Evolutionary conservation across 2,113 vertebrate genomes (phyloP), one percentile per base, ranked within the genome.

Genomic region (Cichladusa arquata): DNA sequence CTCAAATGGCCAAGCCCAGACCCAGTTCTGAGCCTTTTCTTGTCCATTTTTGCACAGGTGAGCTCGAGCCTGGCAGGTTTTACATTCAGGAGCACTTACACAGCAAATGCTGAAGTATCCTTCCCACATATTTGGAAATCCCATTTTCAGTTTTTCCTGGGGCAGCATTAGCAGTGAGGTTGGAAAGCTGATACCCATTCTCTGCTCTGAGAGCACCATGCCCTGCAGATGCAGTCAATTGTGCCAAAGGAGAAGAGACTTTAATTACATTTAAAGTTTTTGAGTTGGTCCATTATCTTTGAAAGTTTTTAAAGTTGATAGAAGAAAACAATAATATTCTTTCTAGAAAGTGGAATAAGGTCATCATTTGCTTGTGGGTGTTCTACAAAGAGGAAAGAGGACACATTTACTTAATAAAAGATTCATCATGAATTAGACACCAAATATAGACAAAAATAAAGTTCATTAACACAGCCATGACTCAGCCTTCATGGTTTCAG

Each of bases 381-480:
- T 82, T 87, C 42, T 38, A 58, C 47, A 92, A 88, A 82, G 6
- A 86, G 36, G 61, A 85, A 93, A 60, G 74, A 56, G 23, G 23
- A 58, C 40, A 71, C 48, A 88, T 44, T n/a, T 17, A 47, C 42
- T 62, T 64, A 50, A 70, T 60, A 91, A 77, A 67, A 67, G 6
- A 90, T 88, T 94, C 76, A 74, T 28, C 31, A n/a, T 22, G 44
- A 88, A 71, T 91, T 77, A 60, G 47, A 53, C 53, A 74, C 28
- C 24, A 64, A 60, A 33, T 42, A 64, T 2, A 92, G 79, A 81
- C 22, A 88, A 92, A 90, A 96, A 73, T 70, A 48, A 94, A 78
- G 56, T 88, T 90, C 58, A 71, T 82, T 83, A 56, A 86, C 38
- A 51, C 50, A 88, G 69, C 38, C 56, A 53, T 25, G 2, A 81